Base-by-base conservation (phyloP, 2,113 vertebrate species). In the Dipodomys stephensi region DNA sequence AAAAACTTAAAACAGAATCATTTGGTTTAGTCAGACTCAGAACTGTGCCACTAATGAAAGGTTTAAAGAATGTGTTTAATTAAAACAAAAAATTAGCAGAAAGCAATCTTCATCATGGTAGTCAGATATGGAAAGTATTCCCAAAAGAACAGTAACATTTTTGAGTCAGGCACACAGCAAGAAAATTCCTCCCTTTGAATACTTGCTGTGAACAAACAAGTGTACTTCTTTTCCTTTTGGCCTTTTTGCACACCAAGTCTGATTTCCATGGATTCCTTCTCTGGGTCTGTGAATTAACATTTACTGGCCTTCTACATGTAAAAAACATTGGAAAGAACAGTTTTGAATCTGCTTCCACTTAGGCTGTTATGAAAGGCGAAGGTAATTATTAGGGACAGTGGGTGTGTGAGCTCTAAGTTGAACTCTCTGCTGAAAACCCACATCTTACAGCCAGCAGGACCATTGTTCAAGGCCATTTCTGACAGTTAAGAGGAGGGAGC, bases 321-420 rank as follows among this genome's bases (percentile, higher is more conserved):
- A 78, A 25, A 46, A 53, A 87, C 73, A 79, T 65, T 35, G 60
- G 39, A 94, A 88, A 95, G 73, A 28, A 64, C 85, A 83, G 53
- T 84, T 92, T 71, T 79, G 84, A 81, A 90, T 72, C 74, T 71
- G 64, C 62, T 90, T 88, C 18, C 16, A 72, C 44, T 88, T 39
- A 32, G 4, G 72, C 22, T 62, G 5, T 71, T 81, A 39, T 83
- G 57, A 90, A 95, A 80, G 65, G 71, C 87, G 76, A 27, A 76
- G 65, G 32, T 68, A 88, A 88, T 78, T 71, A 84, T 64, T 69
- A 72, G 49, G 68, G 72, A 23, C 11, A 25, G 7, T 76, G 73
- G 78, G n/a, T 67, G 30, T 87, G 78, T 72, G 78, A 62, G 28
- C 67, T 53, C 10, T 76, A 7, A 27, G 30, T 49, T 35, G 35